Evolutionary conservation across 2,888 invertebrate species (phyloP).

Genomic region (Orchesella flavescens): DNA sequence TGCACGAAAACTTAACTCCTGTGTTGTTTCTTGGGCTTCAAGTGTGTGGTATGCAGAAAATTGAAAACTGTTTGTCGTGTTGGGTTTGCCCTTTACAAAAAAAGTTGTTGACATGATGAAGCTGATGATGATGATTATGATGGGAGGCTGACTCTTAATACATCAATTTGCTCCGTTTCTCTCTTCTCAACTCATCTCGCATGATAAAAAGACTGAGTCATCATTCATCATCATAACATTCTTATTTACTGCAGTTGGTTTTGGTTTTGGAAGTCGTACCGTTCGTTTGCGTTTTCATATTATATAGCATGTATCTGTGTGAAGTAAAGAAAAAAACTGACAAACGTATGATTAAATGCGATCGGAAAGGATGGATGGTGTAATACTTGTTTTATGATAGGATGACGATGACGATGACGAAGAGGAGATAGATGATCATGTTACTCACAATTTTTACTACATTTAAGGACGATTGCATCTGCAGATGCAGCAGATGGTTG

Average conservation of each 20-base stretch:
- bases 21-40: neutral
- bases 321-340: neutral
- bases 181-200: neutral
- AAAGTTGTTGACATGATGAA: constrained; percentile 26
- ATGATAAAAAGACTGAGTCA: constrained; percentile 52
- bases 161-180: neutral
- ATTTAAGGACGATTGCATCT: too few relatives aligned
- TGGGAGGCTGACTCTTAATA: neutral
- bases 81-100: constrained; percentile 27
- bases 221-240: constrained; percentile 38
- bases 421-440: too few relatives aligned
- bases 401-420: too few relatives aligned
- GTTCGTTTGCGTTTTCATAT: too few relatives aligned
- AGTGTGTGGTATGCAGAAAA: constrained; percentile 35
- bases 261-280: too few relatives aligned
- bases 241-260: too few relatives aligned
- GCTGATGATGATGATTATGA: neutral
- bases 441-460: too few relatives aligned
- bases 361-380: too few relatives aligned
- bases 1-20: too few relatives aligned
- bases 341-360: too few relatives aligned
- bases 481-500: too few relatives aligned
- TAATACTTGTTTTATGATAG: too few relatives aligned
- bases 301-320: neutral
- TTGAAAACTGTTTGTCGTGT: constrained; percentile 34